Evolutionary conservation across 2,888 invertebrate species (phyloP), one percentile per base, ranked within the genome.

Genomic region (Trisateles emortualis): DNA sequence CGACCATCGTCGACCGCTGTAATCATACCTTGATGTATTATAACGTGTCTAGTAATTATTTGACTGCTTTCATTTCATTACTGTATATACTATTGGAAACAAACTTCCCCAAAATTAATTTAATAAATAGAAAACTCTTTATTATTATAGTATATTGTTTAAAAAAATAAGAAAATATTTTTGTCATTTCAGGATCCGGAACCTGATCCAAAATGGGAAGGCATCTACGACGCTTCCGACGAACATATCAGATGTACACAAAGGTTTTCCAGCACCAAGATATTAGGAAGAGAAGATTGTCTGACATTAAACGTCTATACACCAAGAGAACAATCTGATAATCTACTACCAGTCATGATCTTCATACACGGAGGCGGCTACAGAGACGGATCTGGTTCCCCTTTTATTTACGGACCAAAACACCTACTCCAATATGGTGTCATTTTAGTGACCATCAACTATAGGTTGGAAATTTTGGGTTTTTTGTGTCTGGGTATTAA

Each of bases 351-450:
- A 2, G 92, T 92, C 26, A 91, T 92, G 88, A 84, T 91, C 0
- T 92, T 86, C 64, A 84, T 92, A 59, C 92, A 92, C 35, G 92
- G 92, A 11, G 92, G 92, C 13, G 92, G 91, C 0, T 92, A 87
- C 59, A 69, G 88, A 17, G 88, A 88, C 17, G 92, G 92, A 0
- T 91, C 91, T 0, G 85, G 84, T 1, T 83, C 87, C 0, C 84
- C 86, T 1, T 80, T 84, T 29, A 52, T 92, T 6, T 92, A 92
- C 45, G 90, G 91, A 10, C 88, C 92, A 0, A 82, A 88, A 30
- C 86, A 86, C 52, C 68, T 92, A 14, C 59, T 88, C 0, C 77
- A 72, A 52, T 83, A 90, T 57, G 84, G 73, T 22, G 83, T 92
- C 0, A 83, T 92, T 14, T 75, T 92, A 30, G 88, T 92, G 10